Conservation (phyloP, 2,888 invertebrate genomes). For the Cactoblastis cactorum region DNA sequence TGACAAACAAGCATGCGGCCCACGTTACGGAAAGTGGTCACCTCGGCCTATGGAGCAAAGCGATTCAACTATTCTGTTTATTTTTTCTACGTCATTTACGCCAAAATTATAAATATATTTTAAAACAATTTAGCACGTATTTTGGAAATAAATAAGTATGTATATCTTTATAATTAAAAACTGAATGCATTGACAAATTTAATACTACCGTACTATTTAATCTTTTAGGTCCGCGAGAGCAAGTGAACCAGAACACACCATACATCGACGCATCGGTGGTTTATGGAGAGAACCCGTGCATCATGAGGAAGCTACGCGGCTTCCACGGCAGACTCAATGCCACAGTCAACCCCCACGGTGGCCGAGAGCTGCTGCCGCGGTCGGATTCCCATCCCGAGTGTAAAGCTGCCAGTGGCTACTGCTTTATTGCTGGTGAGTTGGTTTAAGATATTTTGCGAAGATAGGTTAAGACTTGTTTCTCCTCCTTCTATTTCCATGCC, state of each 20-base stretch:
- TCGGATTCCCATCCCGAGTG: constrained; percentile 91
- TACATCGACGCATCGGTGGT: constrained; percentile 92
- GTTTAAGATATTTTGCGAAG: no score
- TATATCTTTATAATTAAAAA: no score
- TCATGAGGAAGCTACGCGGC: constrained; percentile 86
- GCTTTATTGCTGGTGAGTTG: constrained; percentile 88
- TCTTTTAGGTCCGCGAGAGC: constrained; percentile 90
- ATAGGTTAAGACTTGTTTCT: no score
- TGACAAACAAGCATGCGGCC: no score
- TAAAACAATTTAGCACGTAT: no score
- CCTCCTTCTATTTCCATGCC: no score
- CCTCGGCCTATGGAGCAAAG: no score
- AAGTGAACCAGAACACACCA: constrained; percentile 95
- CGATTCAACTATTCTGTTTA: no score
- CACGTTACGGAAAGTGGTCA: no score
- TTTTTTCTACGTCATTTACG: no score
- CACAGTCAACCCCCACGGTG: constrained; percentile 85
- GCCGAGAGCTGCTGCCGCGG: constrained; percentile 89
- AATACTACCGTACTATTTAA: background rate
- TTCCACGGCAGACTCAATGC: constrained; percentile 90
- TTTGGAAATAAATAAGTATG: no score
- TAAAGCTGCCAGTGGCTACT: constrained; percentile 89
- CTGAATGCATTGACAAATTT: background rate
- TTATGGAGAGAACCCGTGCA: constrained; percentile 94
- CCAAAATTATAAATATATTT: no score